Evolutionary conservation across 23 tunicate species (phyloP), one percentile per base, ranked within the genome.

Genomic region (Halocynthia aurantium): DNA sequence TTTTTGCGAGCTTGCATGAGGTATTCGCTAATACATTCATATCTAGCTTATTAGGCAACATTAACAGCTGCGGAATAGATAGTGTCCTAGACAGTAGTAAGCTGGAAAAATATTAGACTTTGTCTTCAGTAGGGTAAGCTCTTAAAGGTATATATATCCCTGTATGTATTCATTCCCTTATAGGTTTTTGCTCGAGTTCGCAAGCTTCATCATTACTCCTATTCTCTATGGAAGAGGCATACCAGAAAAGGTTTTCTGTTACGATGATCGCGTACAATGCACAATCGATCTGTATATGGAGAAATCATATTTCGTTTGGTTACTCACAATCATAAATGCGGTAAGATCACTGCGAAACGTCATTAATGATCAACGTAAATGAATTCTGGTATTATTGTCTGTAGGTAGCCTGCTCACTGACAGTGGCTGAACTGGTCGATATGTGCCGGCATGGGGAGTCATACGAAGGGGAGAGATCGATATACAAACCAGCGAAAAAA

Each of bases 231-330:
- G 77, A 52, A 64, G 72, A 80, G 55, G 76, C 72, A 73, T 85
- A 8, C 90, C 90, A 7, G 50, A 64, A 21, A 10, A 10, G 22
- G 67, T 85, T 7, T 63, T 7, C 6, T 85, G 90, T 56, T 80
- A 85, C 57, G 68, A 67, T 4, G 82, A 66, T 6, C 62, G 54
- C 6, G 51, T 85, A 6, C 52, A 67, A 10, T 85, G 90, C 53
- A 44, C 52, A 21, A 15, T 80, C 55, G 22, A 9, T 1, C 60
- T 57, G 2, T 67, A 65, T 52, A 57, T 22, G 20, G 84, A 80
- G 52, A 80, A 72, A 20, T 80, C 90, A 6, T 72, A 75, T 51
- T 85, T 80, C 63, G 54, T 85, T 17, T 85, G 90, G 90, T 13
- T 85, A 22, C 52, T 80, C 0, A 56, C 71, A 18, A 62, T 56